Evolutionary conservation across 2,888 invertebrate species (phyloP), one percentile per base, ranked within the genome.

Genomic region (Caenorhabditis wallacei): DNA sequence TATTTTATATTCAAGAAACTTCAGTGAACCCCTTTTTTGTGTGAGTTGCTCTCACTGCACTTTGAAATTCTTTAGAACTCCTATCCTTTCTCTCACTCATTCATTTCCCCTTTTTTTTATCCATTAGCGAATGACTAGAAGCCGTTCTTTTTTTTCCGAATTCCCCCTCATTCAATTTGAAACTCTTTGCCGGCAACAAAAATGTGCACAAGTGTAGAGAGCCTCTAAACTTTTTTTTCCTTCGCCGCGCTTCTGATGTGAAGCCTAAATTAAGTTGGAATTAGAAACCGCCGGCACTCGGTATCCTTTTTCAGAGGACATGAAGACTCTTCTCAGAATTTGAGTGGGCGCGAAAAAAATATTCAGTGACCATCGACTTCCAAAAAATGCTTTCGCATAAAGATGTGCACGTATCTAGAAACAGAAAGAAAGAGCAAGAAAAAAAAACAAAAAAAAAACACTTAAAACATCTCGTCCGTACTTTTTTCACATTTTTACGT

Each of bases 181-280:
- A 59, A 76, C 76, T 68, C 75, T 75, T 37, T 46, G 57, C 48
- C 57, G 66, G 40, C 61, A 24, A 51, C 16, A n/a, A 59, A 68
- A 74, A 57, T 63, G 40, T 26, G 64, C 43, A 37, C 3, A 30
- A 70, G 20, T 18, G 46, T 30, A 66, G 30, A 20, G 46, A 18
- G n/a, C 37, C 40, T 46, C 37, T 64, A 51, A 46, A 61, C 51
- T 35, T 66, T 43, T 76, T 75, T 57, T 30, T 48, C 16, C 16
- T 43, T 48, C 35, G 61, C 59, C 22, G 61, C 22, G 61, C 59
- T 30, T 54, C 59, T 78, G 54, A 54, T 69, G 63, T 78, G 78
- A 69, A 64, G 63, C 37, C 53, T 56, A 61, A 76, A 76, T 76
- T 76, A 53, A 76, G 61, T 63, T 54, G 69, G 78, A 78, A 78